Evolutionary conservation across 2,888 invertebrate species (phyloP).

Genomic region (Scaptomyza tumidula): DNA sequence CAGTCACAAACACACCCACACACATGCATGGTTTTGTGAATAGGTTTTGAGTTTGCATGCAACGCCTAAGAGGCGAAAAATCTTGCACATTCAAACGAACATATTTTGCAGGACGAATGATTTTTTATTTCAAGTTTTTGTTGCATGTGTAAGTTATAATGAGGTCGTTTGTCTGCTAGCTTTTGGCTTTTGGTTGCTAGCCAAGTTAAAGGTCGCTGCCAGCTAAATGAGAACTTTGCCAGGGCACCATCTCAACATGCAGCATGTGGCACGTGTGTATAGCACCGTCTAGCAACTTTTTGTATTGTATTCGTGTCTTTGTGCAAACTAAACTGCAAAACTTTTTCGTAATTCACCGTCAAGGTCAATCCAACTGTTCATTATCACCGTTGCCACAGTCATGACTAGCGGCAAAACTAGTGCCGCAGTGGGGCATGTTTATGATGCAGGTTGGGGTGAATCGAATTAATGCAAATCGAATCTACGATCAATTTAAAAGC

Average conservation of each 20-base stretch:
- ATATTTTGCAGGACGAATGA: constrained; percentile 23
- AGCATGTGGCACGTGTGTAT: not conserved
- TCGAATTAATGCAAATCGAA: constrained; percentile 8
- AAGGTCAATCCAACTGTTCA: constrained; percentile 69
- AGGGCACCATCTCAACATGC: constrained; percentile 29
- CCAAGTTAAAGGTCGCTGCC: constrained; percentile 50
- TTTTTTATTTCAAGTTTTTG: constrained; percentile 11
- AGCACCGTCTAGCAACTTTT: not conserved
- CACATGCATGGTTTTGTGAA: constrained; percentile 1
- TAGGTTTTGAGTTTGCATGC: constrained; percentile 14
- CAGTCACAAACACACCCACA: constrained; percentile 14
- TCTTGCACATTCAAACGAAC: constrained; percentile 51
- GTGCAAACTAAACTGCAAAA: constrained; percentile 46
- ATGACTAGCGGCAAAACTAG: not conserved
- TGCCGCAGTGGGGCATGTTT: constrained; percentile 4
- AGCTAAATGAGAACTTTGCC: constrained; percentile 11
- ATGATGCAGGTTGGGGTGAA: too few species aligned
- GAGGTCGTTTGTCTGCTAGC: constrained; percentile 60
- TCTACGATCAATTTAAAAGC: too few species aligned
- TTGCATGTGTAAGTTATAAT: constrained; percentile 57
- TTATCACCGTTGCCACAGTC: constrained; percentile 53
- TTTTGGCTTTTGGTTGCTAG: constrained; percentile 27
- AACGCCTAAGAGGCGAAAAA: constrained; percentile 40
- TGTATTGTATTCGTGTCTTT: constrained; percentile 14
- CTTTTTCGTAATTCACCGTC: constrained; percentile 46